These are phyloP conservation scores for Yasuhikotakia modesta DNA, from an alignment of 2,797 vertebrate genomes.

Conservation along the genomic window DNA sequence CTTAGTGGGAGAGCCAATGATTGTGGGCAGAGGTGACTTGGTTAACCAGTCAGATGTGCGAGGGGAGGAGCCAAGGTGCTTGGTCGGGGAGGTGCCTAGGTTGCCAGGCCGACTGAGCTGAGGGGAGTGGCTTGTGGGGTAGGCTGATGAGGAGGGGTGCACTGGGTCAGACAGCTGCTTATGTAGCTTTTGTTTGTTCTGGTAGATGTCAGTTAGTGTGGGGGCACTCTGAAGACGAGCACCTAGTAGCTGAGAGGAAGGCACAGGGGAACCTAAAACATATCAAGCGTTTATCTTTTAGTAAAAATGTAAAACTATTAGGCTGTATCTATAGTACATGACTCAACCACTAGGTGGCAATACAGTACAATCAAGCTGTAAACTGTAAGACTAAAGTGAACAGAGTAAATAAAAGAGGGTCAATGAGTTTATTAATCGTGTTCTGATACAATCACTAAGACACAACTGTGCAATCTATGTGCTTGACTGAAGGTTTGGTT, in stretches of 20 bases:
- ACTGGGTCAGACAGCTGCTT: slow-evolving; percentile 95
- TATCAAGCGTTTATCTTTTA: slow-evolving; percentile 15
- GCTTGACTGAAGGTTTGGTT: background rate
- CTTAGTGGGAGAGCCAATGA: slow-evolving; percentile 97
- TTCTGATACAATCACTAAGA: background rate
- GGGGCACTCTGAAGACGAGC: slow-evolving; percentile 88
- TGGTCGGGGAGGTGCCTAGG: slow-evolving; percentile 92
- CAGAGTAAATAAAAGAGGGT: slow-evolving; percentile 4
- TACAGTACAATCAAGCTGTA: slow-evolving; percentile 7
- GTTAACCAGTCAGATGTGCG: slow-evolving; percentile 93
- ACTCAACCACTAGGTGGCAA: slow-evolving; percentile 59
- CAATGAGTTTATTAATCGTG: slow-evolving; percentile 26
- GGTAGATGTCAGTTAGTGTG: slow-evolving; percentile 90
- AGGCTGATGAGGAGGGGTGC: slow-evolving; percentile 80
- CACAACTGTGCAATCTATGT: background rate
- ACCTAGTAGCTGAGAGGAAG: slow-evolving; percentile 85
- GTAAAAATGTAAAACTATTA: background rate
- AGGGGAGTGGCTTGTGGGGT: slow-evolving; percentile 82
- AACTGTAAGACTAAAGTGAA: background rate
- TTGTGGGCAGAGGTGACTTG: slow-evolving; percentile 92
- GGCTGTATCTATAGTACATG: background rate
- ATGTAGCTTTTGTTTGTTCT: slow-evolving; percentile 94
- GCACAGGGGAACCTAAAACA: slow-evolving; percentile 79
- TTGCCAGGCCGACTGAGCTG: slow-evolving; percentile 86
- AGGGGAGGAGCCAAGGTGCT: slow-evolving; percentile 89